phyloP scores from a whole-genome alignment of 2,113 vertebrate genomes.

The Sprattus sprattus region DNA sequence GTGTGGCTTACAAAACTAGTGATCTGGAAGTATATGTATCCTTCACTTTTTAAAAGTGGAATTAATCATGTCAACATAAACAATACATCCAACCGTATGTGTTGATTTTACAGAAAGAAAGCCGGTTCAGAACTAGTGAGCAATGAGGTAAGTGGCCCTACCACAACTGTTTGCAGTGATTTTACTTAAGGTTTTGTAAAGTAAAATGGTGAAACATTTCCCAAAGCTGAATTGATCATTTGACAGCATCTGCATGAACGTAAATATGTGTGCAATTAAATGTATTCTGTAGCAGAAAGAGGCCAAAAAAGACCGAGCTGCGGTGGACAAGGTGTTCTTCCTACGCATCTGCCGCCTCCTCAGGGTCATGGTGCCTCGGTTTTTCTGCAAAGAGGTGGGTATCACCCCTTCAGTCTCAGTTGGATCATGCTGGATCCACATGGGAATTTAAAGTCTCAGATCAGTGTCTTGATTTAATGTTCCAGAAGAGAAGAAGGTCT shows the following conservation, averaged over 20 bases:
- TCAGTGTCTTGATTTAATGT: neutral
- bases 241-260: neutral
- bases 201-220: too few relatives aligned
- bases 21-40: neutral
- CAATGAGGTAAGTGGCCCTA: constrained; percentile 76
- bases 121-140: constrained; percentile 70
- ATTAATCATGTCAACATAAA: neutral
- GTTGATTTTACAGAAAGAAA: constrained; percentile 76
- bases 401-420: neutral
- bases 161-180: neutral
- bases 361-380: constrained; percentile 83
- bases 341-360: constrained; percentile 78
- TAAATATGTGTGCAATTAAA: neutral
- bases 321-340: constrained; percentile 88
- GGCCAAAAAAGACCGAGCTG: constrained; percentile 84
- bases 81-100: neutral
- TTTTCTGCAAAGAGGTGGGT: constrained; percentile 90
- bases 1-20: neutral
- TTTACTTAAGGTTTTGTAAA: neutral
- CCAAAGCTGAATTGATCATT: too few relatives aligned
- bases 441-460: neutral
- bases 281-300: constrained; percentile 76
- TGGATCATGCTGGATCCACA: neutral
- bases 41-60: neutral
- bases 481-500: neutral